These are phyloP conservation scores for Oxycera nigricornis DNA, from an alignment of 2,888 invertebrate species.

Conservation along the genomic window DNA sequence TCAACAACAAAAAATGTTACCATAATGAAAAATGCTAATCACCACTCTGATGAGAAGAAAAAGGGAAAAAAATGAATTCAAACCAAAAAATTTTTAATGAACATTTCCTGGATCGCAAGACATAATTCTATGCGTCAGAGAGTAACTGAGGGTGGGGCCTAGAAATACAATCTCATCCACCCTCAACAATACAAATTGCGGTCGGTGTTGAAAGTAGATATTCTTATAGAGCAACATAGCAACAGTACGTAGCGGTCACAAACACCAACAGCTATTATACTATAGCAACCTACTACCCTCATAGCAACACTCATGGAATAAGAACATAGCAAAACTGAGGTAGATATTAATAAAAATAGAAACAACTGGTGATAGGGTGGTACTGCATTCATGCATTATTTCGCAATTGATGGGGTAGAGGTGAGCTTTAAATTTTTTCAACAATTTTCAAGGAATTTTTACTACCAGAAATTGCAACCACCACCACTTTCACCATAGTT, in stretches of 20 bases:
- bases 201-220: neutral
- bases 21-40: conserved; percentile 9
- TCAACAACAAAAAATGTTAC: neutral
- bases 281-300: too few relatives aligned
- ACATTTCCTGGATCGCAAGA: neutral
- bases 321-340: too few relatives aligned
- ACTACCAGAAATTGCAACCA: neutral
- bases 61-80: neutral
- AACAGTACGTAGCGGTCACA: too few relatives aligned
- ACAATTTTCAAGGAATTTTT: neutral
- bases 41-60: neutral
- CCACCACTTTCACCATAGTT: neutral
- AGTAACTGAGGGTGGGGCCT: neutral
- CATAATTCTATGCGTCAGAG: neutral
- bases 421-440: neutral
- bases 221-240: neutral
- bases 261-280: too few relatives aligned
- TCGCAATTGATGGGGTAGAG: neutral
- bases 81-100: conserved; percentile 28
- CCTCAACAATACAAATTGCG: too few relatives aligned
- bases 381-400: conserved; percentile 3
- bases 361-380: too few relatives aligned
- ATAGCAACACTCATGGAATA: too few relatives aligned
- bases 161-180: too few relatives aligned
- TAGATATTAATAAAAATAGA: too few relatives aligned